Percentiles rank a stretch among this genome's conserved stretches.
Conservation (phyloP, 2,888 invertebrate genomes). For the Sinodicranocentrus sp. region DNA sequence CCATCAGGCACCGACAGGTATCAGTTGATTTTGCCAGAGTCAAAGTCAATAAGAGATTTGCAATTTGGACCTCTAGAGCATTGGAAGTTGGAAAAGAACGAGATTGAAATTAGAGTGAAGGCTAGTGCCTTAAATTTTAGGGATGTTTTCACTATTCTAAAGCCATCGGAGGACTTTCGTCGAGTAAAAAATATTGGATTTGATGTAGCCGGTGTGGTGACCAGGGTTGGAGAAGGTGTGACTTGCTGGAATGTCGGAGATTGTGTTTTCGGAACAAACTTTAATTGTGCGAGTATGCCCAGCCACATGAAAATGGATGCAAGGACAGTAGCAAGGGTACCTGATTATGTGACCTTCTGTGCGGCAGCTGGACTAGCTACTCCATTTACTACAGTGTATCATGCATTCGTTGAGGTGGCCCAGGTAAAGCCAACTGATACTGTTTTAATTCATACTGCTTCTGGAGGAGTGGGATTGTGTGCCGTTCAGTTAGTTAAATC, state of each 20-base stretch:
- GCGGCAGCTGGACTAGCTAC: too few species aligned
- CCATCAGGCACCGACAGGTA: constrained; percentile 3
- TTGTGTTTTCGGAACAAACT: neutral
- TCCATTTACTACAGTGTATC: too few species aligned
- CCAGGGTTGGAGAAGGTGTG: constrained; percentile 11
- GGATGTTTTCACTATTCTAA: constrained; percentile 32
- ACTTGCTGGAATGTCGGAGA: constrained; percentile 9
- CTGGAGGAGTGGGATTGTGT: constrained; percentile 66
- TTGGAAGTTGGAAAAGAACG: neutral
- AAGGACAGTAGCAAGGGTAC: neutral
- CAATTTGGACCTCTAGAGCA: constrained; percentile 6
- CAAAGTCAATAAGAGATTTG: constrained; percentile 18
- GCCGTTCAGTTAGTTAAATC: constrained; percentile 60
- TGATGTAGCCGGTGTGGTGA: constrained; percentile 38
- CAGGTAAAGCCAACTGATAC: constrained; percentile 14
- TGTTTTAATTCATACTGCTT: constrained; percentile 63
- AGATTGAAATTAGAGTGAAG: constrained; percentile 5
- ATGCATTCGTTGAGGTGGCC: constrained; percentile 9
- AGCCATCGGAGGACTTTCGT: constrained; percentile 24
- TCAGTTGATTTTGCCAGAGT: constrained; percentile 20
- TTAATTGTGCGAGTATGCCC: neutral
- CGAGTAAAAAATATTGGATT: constrained; percentile 15
- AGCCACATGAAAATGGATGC: constrained; percentile 8
- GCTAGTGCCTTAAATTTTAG: constrained; percentile 21
- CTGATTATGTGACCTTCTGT: neutral